Percentiles rank a stretch among this genome's conserved stretches.
These are phyloP conservation scores for Cinclus mexicanus DNA, from an alignment of 2,113 vertebrate genomes.

Conservation along the genomic window DNA sequence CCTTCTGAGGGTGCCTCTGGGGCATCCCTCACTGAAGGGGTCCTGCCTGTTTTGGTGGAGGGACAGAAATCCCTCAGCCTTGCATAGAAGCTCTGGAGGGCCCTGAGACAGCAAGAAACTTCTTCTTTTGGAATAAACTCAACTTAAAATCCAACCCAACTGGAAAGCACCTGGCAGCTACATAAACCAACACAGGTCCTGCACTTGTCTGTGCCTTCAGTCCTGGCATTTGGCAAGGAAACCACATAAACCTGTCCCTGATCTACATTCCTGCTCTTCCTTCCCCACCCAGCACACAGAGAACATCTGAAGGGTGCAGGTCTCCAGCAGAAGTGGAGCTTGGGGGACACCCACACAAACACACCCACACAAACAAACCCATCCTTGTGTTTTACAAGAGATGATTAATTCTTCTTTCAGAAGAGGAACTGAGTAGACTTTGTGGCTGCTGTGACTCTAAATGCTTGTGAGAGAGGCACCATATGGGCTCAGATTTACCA, in stretches of 20 bases:
- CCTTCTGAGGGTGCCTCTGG: neutral
- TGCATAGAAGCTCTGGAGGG: neutral
- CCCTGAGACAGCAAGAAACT: neutral
- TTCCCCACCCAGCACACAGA: neutral
- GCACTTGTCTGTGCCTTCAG: accelerated
- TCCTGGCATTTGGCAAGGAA: neutral
- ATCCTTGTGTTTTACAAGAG: neutral
- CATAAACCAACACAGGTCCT: neutral
- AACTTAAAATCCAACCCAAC: neutral
- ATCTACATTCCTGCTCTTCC: neutral
- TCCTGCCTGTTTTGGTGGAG: neutral
- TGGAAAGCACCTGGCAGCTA: neutral
- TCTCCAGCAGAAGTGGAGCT: neutral
- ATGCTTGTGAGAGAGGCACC: neutral
- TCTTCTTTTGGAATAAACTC: neutral
- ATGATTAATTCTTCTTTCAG: neutral
- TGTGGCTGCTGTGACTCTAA: neutral
- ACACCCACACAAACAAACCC: neutral
- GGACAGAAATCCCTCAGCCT: neutral
- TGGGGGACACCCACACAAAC: neutral
- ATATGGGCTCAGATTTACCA: neutral
- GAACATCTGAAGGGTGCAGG: neutral
- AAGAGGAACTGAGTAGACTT: neutral
- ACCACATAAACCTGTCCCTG: neutral
- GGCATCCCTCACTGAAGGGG: accelerated